Percentiles rank a stretch among this genome's conserved stretches.
Conservation (phyloP, 2,113 vertebrate species). For the Hassar affinis region DNA sequence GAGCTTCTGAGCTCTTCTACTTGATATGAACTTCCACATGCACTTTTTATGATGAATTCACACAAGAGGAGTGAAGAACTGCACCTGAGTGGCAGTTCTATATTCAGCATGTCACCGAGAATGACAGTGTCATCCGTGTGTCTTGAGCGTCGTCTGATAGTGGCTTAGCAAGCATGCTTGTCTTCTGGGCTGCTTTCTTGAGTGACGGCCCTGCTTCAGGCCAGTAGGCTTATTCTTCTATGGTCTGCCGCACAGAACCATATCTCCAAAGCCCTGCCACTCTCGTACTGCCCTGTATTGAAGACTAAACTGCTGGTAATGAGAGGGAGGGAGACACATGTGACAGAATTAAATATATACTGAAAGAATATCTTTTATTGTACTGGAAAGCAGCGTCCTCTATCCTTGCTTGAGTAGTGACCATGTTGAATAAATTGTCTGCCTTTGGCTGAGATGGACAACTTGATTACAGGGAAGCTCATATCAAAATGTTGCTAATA, state of each 20-base stretch:
- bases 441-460: not conserved
- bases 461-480: constrained; percentile 31
- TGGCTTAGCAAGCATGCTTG: constrained; percentile 6
- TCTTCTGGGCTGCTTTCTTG: constrained; percentile 8
- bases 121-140: constrained; percentile 20
- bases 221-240: constrained; percentile 36
- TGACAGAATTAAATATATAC: not conserved
- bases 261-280: constrained; percentile 42
- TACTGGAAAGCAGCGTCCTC: not conserved
- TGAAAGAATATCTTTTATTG: not conserved
- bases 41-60: not conserved
- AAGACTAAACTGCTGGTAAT: not conserved
- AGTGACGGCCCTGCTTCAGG: constrained; percentile 31
- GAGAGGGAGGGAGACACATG: not conserved
- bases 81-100: constrained; percentile 10
- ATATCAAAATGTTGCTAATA: constrained; percentile 33
- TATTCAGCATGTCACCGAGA: constrained; percentile 19
- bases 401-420: constrained; percentile 17
- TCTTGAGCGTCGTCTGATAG: constrained; percentile 21
- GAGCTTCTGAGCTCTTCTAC: not conserved
- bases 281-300: constrained; percentile 9
- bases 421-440: constrained; percentile 1
- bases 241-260: constrained; percentile 34
- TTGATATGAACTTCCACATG: not conserved
- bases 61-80: not conserved